Percentiles rank a stretch among this genome's conserved stretches.
phyloP scores from a whole-genome alignment of 2,113 vertebrate species.

The Romanogobio albipinnatus region DNA sequence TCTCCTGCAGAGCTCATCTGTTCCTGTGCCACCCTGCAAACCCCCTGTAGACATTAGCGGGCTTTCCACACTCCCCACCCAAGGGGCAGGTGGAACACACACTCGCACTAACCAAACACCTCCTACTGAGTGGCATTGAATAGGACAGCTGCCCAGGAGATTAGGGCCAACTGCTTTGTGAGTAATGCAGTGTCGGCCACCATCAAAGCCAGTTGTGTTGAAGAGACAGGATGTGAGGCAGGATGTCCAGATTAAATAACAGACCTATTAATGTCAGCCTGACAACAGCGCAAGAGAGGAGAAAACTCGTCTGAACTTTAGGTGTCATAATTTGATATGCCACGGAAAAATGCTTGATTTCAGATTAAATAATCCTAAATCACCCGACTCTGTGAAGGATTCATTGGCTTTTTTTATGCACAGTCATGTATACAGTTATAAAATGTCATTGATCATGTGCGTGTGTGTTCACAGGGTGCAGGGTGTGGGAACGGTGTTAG shows the following conservation, averaged over 20 bases:
- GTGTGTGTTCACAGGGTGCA: conserved; percentile 74
- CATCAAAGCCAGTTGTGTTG: conserved; percentile 74
- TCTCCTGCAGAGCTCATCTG: conserved; percentile 49
- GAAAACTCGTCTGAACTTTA: background rate
- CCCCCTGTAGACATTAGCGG: conserved; percentile 22
- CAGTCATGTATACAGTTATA: background rate
- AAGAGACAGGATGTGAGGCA: conserved; percentile 64
- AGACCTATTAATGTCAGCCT: conserved; percentile 38
- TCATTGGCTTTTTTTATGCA: conserved; percentile 12
- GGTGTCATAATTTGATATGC: conserved; percentile 21
- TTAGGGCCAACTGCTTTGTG: conserved; percentile 72
- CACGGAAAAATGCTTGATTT: conserved; percentile 21
- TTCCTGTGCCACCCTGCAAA: conserved; percentile 46
- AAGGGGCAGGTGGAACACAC: conserved; percentile 60
- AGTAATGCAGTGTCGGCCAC: conserved; percentile 69
- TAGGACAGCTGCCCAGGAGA: conserved; percentile 76
- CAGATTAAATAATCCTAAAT: conserved; percentile 1
- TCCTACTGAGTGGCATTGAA: conserved; percentile 65
- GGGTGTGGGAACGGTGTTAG: conserved; percentile 78
- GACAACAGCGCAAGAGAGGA: background rate
- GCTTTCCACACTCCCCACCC: conserved; percentile 43
- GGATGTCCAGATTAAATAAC: conserved; percentile 71
- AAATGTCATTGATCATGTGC: background rate
- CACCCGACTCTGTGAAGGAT: background rate
- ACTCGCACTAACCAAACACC: conserved; percentile 39